These are phyloP conservation scores for Nymphalis io DNA, from an alignment of 1,140 invertebrate species.

Conservation along the genomic window DNA sequence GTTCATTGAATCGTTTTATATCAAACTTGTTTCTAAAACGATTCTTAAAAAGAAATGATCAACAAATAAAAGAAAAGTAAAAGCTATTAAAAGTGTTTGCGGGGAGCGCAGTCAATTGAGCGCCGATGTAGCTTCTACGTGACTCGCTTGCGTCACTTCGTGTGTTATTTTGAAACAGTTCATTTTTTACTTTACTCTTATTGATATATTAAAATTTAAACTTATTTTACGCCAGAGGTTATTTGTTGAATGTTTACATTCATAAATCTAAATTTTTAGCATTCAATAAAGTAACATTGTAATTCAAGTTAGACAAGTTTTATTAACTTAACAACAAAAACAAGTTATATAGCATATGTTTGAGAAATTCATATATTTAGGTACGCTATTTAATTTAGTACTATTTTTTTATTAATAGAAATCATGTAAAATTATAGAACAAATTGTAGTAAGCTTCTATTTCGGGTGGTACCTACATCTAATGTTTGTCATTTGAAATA, in stretches of 20 bases:
- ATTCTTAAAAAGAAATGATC: slow-evolving; percentile 3
- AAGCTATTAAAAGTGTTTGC: slow-evolving; percentile 18
- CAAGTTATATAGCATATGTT: too few species aligned
- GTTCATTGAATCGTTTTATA: neutral
- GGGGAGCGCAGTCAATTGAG: slow-evolving; percentile 22
- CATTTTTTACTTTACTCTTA: neutral
- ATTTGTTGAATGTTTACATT: too few species aligned
- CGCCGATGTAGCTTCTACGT: slow-evolving; percentile 17
- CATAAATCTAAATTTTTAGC: too few species aligned
- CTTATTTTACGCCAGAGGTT: neutral
- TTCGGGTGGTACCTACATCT: too few species aligned
- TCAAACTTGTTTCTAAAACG: neutral
- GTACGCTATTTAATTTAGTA: too few species aligned
- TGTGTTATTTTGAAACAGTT: slow-evolving; percentile 1
- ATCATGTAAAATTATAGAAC: too few species aligned
- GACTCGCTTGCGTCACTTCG: slow-evolving; percentile 4
- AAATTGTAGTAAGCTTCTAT: too few species aligned
- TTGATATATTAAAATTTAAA: neutral
- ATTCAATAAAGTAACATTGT: too few species aligned
- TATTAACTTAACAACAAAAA: too few species aligned
- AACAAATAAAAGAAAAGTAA: slow-evolving; percentile 6
- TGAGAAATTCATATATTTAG: too few species aligned
- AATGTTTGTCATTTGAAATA: neutral
- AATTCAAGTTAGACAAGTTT: too few species aligned
- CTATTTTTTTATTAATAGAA: too few species aligned